Base-by-base conservation (phyloP, 2,797 vertebrate genomes). In the Microctenopoma lineatum region DNA sequence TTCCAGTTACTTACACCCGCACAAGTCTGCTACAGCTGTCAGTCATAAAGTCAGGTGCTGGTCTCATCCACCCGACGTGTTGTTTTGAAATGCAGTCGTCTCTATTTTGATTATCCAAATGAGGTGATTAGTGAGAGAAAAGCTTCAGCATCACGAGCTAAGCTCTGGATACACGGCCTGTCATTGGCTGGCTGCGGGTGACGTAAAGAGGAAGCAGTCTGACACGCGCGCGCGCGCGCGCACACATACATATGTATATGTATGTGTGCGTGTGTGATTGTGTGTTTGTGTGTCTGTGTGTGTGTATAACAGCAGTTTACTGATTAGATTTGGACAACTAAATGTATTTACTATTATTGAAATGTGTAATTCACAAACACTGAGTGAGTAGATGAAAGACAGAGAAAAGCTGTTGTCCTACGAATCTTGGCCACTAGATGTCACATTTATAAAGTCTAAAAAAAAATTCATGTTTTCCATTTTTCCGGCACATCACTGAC, bases 121-220 rank as follows among this genome's bases (percentile, higher is more conserved):
- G 36, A 69, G 27, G 67, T 29, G 68, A 77, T 76, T 62, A 53
- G 11, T 16, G 27, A 12, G 21, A 45, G 21, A 27, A 75, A 59
- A 65, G 15, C 15, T 80, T 64, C 70, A 45, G 70, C 77, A 67
- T 60, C 60, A 75, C 46, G 8, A 21, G 41, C 26, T 85, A 16
- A 84, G 51, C 77, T 67, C 27, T 34, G n/a, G n/a, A 53, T 73
- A 56, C 1, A 46, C 39, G 32, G 12, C 14, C 41, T 69, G 54
- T 70, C 21, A 91, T 90, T 92, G 89, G 89, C 62, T 77, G 56
- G 9, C 47, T 26, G 56, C 1, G 2, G 29, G 29, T 90, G 89
- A 90, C 89, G 88, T 84, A 0, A 4, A 0, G 0, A 64, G 77
- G 81, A 87, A 85, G 66, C 32, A 0, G n/a, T 44, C 4, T 21